phyloP scores from a whole-genome alignment of 2,113 vertebrate species.

The Gavialis gangeticus region DNA sequence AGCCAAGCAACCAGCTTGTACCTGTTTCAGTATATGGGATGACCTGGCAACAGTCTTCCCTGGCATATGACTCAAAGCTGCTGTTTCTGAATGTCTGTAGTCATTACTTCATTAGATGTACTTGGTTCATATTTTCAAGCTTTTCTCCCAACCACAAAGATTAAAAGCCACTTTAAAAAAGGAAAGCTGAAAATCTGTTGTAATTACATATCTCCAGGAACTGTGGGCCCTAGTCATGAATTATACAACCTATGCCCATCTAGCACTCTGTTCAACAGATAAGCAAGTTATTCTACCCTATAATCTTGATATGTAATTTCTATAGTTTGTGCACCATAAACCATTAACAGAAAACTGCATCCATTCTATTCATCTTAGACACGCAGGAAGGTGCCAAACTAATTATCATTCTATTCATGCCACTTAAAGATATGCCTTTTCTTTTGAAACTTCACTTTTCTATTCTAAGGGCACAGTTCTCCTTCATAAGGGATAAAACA shows the following conservation, averaged over 20 bases:
- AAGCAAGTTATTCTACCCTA: background rate
- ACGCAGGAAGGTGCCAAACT: background rate
- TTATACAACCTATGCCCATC: accelerated
- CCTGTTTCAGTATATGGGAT: background rate
- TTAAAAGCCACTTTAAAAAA: background rate
- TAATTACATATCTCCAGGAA: background rate
- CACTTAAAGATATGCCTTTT: background rate
- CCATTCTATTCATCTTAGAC: background rate
- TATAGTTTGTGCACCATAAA: background rate
- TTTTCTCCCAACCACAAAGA: background rate
- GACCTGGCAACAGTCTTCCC: too few relatives aligned
- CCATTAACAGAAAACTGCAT: background rate
- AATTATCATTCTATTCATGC: background rate
- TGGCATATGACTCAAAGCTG: background rate
- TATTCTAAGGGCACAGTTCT: background rate
- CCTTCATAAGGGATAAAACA: constrained; percentile 1
- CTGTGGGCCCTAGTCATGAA: background rate
- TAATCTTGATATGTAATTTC: background rate
- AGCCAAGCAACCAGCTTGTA: background rate
- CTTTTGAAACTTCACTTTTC: constrained; percentile 13
- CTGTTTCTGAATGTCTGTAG: background rate
- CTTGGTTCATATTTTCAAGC: background rate
- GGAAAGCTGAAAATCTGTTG: background rate
- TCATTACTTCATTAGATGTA: background rate
- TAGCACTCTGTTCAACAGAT: accelerated